Conservation (phyloP, 2,797 vertebrate species). For the Poeciliopsis infans region DNA sequence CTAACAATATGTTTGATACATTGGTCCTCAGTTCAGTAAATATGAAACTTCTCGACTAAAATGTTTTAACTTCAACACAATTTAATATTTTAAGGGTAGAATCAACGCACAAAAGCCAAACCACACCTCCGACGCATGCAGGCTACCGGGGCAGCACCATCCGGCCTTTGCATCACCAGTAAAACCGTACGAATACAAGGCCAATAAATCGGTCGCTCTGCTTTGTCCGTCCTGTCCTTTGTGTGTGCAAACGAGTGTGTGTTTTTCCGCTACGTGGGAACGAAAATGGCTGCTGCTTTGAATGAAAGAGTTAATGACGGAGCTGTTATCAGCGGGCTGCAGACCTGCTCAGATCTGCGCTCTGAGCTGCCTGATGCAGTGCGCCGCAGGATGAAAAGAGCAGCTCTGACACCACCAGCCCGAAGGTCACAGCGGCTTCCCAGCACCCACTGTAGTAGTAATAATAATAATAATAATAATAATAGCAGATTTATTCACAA, state of each 20-base stretch:
- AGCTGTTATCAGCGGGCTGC: constrained; percentile 86
- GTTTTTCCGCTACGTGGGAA: constrained; percentile 25
- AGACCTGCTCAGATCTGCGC: constrained; percentile 73
- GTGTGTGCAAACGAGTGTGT: not conserved
- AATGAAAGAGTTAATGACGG: constrained; percentile 77
- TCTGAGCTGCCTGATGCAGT: constrained; percentile 75
- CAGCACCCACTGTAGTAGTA: constrained; percentile 6
- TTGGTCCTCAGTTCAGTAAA: not conserved
- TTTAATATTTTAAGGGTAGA: not conserved
- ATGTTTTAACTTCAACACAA: not conserved
- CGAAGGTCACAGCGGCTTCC: constrained; percentile 44
- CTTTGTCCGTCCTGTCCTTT: not conserved
- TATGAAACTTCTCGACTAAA: not conserved
- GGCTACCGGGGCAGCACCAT: constrained; percentile 28
- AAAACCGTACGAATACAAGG: constrained; percentile 7
- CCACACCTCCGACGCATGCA: not conserved
- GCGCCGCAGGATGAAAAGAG: constrained; percentile 76
- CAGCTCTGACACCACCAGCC: constrained; percentile 64
- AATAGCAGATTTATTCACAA: not conserved
- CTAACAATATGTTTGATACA: not conserved
- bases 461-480: constrained; percentile 8
- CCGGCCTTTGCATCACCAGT: constrained; percentile 40
- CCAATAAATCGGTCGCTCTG: not conserved
- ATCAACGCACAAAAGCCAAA: not conserved
- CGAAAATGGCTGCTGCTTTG: constrained; percentile 52